Percentiles rank a stretch among this genome's conserved stretches.
phyloP scores from a whole-genome alignment of 2,797 vertebrate species.

The Eurystomus glaucurus region DNA sequence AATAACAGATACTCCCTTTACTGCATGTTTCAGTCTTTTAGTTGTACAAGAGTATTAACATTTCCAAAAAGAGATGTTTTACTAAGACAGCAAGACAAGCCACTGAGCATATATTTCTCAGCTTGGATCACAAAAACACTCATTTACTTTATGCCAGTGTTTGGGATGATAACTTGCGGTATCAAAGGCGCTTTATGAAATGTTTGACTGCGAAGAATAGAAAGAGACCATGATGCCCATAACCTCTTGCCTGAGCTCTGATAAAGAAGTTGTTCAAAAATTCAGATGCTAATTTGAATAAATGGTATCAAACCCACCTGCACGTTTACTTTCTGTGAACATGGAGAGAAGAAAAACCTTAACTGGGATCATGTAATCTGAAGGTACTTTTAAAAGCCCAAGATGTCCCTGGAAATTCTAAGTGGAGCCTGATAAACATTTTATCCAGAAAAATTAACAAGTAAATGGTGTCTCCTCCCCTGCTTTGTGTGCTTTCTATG shows the following conservation, averaged over 20 bases:
- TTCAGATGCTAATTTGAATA: not conserved
- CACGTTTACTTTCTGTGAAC: not conserved
- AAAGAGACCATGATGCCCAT: not conserved
- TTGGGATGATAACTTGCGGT: not conserved
- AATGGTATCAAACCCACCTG: not conserved
- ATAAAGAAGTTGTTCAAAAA: not conserved
- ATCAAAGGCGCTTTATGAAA: not conserved
- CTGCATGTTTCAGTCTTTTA: not conserved
- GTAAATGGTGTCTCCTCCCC: not conserved
- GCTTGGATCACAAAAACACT: not conserved
- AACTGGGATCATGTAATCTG: not conserved
- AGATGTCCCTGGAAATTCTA: not conserved
- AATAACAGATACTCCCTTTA: not conserved
- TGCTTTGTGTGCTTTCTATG: not conserved
- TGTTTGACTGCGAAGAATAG: not conserved
- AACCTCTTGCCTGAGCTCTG: not conserved
- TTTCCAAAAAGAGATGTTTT: not conserved
- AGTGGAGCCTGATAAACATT: not conserved
- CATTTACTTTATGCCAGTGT: not conserved
- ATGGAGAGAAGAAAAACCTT: rapidly evolving
- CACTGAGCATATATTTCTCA: not conserved
- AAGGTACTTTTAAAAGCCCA: not conserved
- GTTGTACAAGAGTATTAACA: not conserved
- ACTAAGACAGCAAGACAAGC: not conserved
- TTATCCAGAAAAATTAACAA: not conserved